phyloP scores from a whole-genome alignment of 2,797 vertebrate genomes.

The Artibeus lituratus region DNA sequence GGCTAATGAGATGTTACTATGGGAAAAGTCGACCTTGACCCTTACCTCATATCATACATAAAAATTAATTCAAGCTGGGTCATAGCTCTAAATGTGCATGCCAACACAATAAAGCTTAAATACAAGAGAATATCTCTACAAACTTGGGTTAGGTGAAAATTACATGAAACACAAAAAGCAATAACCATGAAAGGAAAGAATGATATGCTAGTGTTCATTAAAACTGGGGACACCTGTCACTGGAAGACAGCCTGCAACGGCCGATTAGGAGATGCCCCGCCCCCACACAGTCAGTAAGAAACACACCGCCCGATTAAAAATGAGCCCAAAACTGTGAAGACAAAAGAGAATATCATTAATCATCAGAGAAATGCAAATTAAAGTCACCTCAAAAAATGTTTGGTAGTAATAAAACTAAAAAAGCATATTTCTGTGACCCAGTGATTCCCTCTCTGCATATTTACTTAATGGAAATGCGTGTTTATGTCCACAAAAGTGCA shows the following conservation, averaged over 20 bases:
- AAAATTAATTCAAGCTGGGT: neutral
- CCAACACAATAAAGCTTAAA: neutral
- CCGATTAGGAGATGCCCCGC: neutral
- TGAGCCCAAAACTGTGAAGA: neutral
- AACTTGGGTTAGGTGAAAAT: neutral
- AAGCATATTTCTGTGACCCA: neutral
- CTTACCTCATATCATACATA: neutral
- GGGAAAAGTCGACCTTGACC: neutral
- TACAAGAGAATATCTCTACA: neutral
- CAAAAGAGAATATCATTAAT: neutral
- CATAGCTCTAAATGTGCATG: neutral
- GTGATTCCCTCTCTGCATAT: neutral
- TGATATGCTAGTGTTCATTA: neutral
- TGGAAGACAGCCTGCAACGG: neutral
- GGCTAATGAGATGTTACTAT: neutral
- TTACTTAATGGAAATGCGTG: neutral
- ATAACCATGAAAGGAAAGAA: neutral
- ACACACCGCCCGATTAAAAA: neutral
- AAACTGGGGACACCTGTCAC: neutral
- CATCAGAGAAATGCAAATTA: neutral
- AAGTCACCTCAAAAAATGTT: conserved; percentile 4
- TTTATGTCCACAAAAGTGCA: neutral
- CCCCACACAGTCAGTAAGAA: neutral
- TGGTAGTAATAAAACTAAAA: neutral
- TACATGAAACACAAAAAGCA: neutral